These are phyloP conservation scores for Empis stercorea DNA, from an alignment of 2,888 invertebrate genomes.

Conservation along the genomic window DNA sequence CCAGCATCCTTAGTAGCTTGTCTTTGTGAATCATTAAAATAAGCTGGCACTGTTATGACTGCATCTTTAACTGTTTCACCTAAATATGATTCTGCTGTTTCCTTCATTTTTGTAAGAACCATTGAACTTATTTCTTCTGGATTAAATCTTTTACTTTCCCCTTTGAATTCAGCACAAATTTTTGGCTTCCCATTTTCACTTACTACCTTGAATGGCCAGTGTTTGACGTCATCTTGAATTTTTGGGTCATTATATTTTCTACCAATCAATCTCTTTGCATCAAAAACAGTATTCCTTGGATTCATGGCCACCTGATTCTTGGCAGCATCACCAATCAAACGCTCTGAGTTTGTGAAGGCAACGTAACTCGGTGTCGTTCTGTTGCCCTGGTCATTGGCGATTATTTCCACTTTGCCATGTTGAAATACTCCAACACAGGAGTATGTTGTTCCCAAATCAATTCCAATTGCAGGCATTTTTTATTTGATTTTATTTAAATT, in stretches of 20 bases:
- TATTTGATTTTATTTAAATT: background rate
- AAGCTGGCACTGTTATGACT: slow-evolving; percentile 70
- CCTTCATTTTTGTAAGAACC: slow-evolving; percentile 89
- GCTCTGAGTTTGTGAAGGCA: slow-evolving; percentile 76
- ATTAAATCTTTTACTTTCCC: slow-evolving; percentile 77
- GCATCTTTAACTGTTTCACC: slow-evolving; percentile 55
- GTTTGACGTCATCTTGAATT: slow-evolving; percentile 88
- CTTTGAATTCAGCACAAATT: slow-evolving; percentile 75
- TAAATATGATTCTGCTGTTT: slow-evolving; percentile 56
- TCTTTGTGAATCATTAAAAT: slow-evolving; percentile 62
- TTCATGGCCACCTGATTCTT: slow-evolving; percentile 83
- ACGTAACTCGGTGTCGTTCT: slow-evolving; percentile 65
- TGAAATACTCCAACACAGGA: slow-evolving; percentile 68
- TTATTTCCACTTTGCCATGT: slow-evolving; percentile 70
- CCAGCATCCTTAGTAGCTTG: slow-evolving; percentile 80
- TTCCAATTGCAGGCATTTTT: slow-evolving; percentile 52
- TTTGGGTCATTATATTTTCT: slow-evolving; percentile 77
- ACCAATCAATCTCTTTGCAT: slow-evolving; percentile 92
- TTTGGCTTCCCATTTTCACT: slow-evolving; percentile 70
- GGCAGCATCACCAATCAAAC: slow-evolving; percentile 74
- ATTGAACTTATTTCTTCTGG: slow-evolving; percentile 89
- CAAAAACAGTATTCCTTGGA: slow-evolving; percentile 83
- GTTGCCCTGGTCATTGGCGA: slow-evolving; percentile 74
- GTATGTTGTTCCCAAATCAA: slow-evolving; percentile 74
- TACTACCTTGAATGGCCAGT: slow-evolving; percentile 86